Percentiles rank a stretch among this genome's conserved stretches.
phyloP scores from a whole-genome alignment of 2,113 vertebrate genomes.

The Scomber colias region DNA sequence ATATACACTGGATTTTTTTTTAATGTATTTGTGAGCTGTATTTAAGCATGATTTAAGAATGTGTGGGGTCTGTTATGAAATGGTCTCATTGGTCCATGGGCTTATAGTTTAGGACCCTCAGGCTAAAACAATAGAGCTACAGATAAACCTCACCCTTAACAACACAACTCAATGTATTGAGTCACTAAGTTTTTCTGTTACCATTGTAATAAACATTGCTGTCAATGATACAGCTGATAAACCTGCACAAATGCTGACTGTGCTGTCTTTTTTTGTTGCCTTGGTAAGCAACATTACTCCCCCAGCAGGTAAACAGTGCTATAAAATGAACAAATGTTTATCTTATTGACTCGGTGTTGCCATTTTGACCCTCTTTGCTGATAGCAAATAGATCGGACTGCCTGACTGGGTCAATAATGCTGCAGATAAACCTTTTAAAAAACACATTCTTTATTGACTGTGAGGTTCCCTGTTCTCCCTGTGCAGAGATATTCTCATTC shows the following conservation, averaged over 20 bases:
- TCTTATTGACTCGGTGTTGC: too few species aligned
- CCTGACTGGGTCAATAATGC: background rate
- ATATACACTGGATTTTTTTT: background rate
- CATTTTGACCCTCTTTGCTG: background rate
- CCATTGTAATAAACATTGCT: background rate
- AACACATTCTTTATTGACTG: conserved; percentile 40
- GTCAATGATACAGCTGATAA: background rate
- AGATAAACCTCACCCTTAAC: background rate
- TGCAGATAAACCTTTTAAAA: conserved; percentile 19
- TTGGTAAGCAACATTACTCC: background rate
- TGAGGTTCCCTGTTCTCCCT: conserved; percentile 10
- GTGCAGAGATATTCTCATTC: conserved; percentile 52
- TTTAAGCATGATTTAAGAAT: background rate
- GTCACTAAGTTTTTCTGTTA: background rate
- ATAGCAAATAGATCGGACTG: background rate
- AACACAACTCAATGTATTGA: background rate
- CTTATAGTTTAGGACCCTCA: too few species aligned
- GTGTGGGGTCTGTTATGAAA: background rate
- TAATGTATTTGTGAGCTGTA: too few species aligned
- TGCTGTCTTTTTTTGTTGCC: background rate
- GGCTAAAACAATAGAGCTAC: background rate
- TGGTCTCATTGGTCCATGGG: too few species aligned
- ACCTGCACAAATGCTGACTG: background rate
- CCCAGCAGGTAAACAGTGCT: too few species aligned
- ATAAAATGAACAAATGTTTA: too few species aligned